Conservation (phyloP, 1,140 invertebrate species). For the silkworm (Bombyx mori) region DNA sequence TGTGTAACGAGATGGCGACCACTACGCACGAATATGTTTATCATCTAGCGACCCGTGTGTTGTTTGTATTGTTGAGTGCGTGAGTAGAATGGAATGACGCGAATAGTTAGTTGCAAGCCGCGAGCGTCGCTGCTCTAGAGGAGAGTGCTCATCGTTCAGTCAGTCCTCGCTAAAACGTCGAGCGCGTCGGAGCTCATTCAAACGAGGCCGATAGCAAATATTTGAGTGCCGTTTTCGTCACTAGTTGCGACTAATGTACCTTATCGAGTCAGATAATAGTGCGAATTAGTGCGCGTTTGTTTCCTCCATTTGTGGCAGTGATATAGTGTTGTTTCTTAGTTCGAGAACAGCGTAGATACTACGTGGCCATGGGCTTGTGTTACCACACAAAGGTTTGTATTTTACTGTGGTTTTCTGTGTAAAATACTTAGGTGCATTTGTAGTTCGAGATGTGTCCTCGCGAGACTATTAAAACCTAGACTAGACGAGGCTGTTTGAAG, state of each 20-base stretch:
- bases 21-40: slow-evolving; percentile 40
- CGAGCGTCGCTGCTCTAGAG: slow-evolving; percentile 19
- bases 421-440: slow-evolving; percentile 37
- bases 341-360: slow-evolving; percentile 27
- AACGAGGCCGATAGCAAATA: slow-evolving; percentile 43
- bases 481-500: slow-evolving; percentile 56
- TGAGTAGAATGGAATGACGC: slow-evolving; percentile 50
- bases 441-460: slow-evolving; percentile 16
- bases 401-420: slow-evolving; percentile 38
- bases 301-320: slow-evolving; percentile 27
- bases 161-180: slow-evolving; percentile 48
- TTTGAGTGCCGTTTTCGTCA: slow-evolving; percentile 22
- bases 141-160: slow-evolving; percentile 29
- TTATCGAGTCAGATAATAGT: slow-evolving; percentile 57
- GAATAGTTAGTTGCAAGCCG: slow-evolving; percentile 44
- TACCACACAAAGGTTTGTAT: slow-evolving; percentile 44
- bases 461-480: not conserved
- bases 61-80: slow-evolving; percentile 62
- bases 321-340: slow-evolving; percentile 34
- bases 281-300: slow-evolving; percentile 43
- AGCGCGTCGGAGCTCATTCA: slow-evolving; percentile 52
- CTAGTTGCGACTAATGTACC: slow-evolving; percentile 40
- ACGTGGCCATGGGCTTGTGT: slow-evolving; percentile 57
- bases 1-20: slow-evolving; percentile 18
- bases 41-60: slow-evolving; percentile 39